phyloP scores from a whole-genome alignment of 2,113 vertebrate genomes.

The Enhydra lutris region DNA sequence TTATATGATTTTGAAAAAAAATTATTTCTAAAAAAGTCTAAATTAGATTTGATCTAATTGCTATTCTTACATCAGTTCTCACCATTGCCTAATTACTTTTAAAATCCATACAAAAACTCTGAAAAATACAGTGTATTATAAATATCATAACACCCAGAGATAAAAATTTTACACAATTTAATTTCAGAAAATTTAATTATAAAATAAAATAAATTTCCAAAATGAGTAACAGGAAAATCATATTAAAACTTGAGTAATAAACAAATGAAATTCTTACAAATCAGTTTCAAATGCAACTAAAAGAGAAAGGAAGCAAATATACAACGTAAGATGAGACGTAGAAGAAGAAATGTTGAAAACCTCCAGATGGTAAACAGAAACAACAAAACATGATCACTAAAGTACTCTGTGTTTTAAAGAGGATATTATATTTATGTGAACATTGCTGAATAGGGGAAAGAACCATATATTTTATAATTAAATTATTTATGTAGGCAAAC shows the following conservation, averaged over 20 bases:
- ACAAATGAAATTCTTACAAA: background rate
- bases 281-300: background rate
- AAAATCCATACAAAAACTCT: background rate
- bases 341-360: background rate
- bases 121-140: background rate
- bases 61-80: background rate
- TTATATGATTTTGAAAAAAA: background rate
- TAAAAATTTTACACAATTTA: background rate
- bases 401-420: background rate
- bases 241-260: background rate
- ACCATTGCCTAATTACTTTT: background rate
- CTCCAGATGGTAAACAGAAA: background rate
- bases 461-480: background rate
- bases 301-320: background rate
- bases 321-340: background rate
- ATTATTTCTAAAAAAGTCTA: background rate
- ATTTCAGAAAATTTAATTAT: background rate
- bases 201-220: background rate
- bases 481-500: background rate
- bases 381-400: background rate
- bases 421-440: background rate
- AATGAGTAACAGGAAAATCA: background rate
- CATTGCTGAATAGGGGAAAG: background rate
- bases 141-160: background rate
- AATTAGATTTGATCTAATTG: background rate